Conservation (phyloP, 35 echinoderm and acorn worm species). For the Anneissia japonica region DNA sequence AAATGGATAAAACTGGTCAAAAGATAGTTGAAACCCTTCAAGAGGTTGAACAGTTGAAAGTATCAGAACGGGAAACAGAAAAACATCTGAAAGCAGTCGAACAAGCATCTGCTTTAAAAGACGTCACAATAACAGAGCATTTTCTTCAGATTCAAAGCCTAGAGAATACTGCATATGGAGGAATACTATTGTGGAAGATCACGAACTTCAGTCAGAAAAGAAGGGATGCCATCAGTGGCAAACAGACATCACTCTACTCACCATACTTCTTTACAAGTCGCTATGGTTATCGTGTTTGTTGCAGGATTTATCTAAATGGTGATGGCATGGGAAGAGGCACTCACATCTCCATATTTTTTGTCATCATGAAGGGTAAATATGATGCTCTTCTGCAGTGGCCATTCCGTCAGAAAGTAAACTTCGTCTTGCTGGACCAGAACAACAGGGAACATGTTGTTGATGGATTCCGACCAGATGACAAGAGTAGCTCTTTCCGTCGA, state of each 20-base stretch:
- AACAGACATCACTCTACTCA: constrained; percentile 22
- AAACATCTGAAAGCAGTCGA: neutral
- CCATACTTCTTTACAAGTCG: constrained; percentile 30
- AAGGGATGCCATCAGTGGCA: neutral
- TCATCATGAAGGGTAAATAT: constrained; percentile 35
- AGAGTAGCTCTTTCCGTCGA: constrained; percentile 35
- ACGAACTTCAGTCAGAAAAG: constrained; percentile 9
- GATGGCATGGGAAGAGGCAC: constrained; percentile 45
- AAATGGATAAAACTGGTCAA: neutral
- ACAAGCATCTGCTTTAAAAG: neutral
- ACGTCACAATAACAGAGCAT: neutral
- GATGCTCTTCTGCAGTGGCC: constrained; percentile 46
- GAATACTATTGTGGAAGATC: constrained; percentile 36
- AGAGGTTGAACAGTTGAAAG: neutral
- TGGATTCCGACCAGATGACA: constrained; percentile 33
- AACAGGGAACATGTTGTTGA: constrained; percentile 17
- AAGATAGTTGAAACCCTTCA: neutral
- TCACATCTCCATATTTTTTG: constrained; percentile 45
- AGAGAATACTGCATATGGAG: constrained; percentile 4
- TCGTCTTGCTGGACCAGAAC: constrained; percentile 11
- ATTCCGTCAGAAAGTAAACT: constrained; percentile 24
- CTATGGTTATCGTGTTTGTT: constrained; percentile 46
- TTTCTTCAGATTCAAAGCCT: neutral
- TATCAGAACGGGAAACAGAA: neutral
- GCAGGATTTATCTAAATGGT: constrained; percentile 42